Percentiles rank a stretch among this genome's conserved stretches.
phyloP scores from a whole-genome alignment of 1,140 invertebrate genomes.

The Lepidurus couesii region DNA sequence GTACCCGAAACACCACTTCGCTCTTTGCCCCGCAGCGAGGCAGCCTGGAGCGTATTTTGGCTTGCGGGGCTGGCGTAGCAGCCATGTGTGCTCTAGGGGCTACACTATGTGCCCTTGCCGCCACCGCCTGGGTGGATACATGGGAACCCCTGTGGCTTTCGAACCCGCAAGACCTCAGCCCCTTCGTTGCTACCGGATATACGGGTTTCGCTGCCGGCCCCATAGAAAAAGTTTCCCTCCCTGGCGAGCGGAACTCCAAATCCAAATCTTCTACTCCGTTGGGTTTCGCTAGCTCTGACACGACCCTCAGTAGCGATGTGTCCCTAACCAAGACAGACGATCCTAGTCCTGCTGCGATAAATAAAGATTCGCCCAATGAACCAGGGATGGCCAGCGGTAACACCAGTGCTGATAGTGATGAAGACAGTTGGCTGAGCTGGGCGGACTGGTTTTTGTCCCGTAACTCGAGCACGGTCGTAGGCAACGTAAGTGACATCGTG shows the following conservation, averaged over 20 bases:
- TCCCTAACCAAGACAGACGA: not conserved
- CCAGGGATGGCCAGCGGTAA: not conserved
- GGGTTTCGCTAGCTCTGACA: conserved; percentile 8
- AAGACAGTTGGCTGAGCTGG: not conserved
- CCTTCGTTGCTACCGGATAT: conserved; percentile 30
- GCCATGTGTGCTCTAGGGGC: conserved; percentile 26
- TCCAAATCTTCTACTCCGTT: not conserved
- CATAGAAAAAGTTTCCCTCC: not conserved
- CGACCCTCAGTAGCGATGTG: not conserved
- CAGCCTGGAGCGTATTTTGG: conserved; percentile 5
- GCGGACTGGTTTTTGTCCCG: not conserved
- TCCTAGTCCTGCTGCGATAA: not conserved
- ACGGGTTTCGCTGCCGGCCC: conserved; percentile 17
- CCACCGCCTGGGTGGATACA: conserved; percentile 34
- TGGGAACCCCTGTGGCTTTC: conserved; percentile 32
- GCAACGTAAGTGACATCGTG: conserved; percentile 14
- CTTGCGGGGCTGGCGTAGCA: conserved; percentile 25
- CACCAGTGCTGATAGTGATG: not conserved
- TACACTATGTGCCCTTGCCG: conserved; percentile 26
- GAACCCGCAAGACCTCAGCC: conserved; percentile 24
- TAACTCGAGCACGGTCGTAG: not conserved
- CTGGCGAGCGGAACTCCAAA: not conserved
- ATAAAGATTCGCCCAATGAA: not conserved
- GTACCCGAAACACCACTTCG: conserved; percentile 20
- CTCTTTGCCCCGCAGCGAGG: conserved; percentile 16